Percentiles rank a stretch among this genome's conserved stretches.
Conservation (phyloP, 2,113 vertebrate species). For the Vanacampus margaritifer region DNA sequence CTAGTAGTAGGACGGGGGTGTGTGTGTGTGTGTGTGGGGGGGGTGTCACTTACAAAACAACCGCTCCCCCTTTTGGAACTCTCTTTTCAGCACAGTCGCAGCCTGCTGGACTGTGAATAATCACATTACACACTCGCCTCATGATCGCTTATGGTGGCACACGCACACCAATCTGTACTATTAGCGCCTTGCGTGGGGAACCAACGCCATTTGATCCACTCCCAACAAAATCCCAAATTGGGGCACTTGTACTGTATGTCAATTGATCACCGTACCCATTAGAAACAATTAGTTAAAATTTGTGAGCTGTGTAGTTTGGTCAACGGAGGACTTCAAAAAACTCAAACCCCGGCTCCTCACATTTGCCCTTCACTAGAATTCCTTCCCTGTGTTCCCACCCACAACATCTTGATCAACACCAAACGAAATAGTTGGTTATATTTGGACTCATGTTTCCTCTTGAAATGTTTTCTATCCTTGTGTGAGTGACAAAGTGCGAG, state of each 20-base stretch:
- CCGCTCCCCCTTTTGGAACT: slow-evolving; percentile 51
- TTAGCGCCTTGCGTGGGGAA: slow-evolving; percentile 10
- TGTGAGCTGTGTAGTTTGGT: background rate
- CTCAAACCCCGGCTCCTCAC: slow-evolving; percentile 6
- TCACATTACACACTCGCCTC: slow-evolving; percentile 58
- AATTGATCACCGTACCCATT: too few relatives aligned
- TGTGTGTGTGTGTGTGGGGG: too few relatives aligned
- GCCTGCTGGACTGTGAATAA: slow-evolving; percentile 54
- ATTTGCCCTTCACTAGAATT: background rate
- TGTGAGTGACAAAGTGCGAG: background rate
- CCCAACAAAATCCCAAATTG: background rate
- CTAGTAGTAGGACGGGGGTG: slow-evolving; percentile 6
- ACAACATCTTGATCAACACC: background rate
- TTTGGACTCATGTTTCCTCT: slow-evolving; percentile 12
- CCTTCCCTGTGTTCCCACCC: background rate
- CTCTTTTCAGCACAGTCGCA: slow-evolving; percentile 53
- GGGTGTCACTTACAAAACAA: slow-evolving; percentile 63
- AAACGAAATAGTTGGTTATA: slow-evolving; percentile 25
- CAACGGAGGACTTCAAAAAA: too few relatives aligned
- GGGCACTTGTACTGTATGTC: too few relatives aligned
- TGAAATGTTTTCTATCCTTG: slow-evolving; percentile 11
- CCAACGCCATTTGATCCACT: background rate
- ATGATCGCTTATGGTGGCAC: slow-evolving; percentile 22
- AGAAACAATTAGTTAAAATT: background rate
- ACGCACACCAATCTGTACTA: slow-evolving; percentile 36